Conservation (phyloP, 2,797 vertebrate species). For the Gadopsis marmoratus region DNA sequence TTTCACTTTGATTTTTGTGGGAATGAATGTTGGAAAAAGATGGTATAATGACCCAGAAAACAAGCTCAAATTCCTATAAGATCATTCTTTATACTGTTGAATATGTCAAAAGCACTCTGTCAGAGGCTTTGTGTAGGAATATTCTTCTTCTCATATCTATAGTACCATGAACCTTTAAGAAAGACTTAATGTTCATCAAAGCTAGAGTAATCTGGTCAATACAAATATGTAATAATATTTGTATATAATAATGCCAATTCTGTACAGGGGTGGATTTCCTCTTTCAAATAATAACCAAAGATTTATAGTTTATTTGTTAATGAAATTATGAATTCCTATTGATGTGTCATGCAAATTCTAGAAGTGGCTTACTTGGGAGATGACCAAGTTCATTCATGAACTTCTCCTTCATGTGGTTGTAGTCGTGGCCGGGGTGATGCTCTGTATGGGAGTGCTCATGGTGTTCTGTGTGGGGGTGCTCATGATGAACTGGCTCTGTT, state of each 20-base stretch:
- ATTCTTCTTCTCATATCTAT: background rate
- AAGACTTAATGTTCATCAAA: background rate
- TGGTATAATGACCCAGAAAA: background rate
- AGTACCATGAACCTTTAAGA: background rate
- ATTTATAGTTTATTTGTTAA: background rate
- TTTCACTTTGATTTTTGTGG: background rate
- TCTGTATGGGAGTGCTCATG: slow-evolving; percentile 58
- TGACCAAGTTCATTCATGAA: slow-evolving; percentile 88
- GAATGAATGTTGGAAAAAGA: background rate
- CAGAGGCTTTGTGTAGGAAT: no score
- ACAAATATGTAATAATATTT: background rate
- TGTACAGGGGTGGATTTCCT: background rate
- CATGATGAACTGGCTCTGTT: slow-evolving; percentile 70
- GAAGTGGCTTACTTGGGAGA: slow-evolving; percentile 81
- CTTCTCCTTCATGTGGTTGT: slow-evolving; percentile 89
- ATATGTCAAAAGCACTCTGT: background rate
- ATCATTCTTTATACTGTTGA: background rate
- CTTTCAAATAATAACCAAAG: background rate
- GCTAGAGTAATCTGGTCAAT: background rate
- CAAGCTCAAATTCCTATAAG: background rate
- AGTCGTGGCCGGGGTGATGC: slow-evolving; percentile 81
- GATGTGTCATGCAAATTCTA: background rate
- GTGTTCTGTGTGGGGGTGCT: slow-evolving; percentile 66
- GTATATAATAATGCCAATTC: background rate
- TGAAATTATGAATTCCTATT: background rate